These are phyloP conservation scores for Catharus ustulatus DNA, from an alignment of 2,797 vertebrate genomes.

Conservation along the genomic window DNA sequence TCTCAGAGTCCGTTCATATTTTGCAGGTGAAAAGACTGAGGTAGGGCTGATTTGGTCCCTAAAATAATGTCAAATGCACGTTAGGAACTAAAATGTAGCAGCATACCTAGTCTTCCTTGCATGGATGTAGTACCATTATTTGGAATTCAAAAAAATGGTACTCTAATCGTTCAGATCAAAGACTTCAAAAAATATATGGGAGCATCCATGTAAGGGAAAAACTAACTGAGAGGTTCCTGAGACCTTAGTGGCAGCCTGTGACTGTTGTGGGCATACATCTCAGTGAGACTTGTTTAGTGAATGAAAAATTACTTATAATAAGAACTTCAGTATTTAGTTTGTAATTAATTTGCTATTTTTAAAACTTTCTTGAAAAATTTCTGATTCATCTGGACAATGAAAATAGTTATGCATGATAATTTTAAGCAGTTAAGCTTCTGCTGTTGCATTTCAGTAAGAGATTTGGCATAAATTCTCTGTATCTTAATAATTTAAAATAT, in stretches of 20 bases:
- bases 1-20: neutral
- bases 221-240: neutral
- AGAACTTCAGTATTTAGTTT: neutral
- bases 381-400: neutral
- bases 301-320: neutral
- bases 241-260: neutral
- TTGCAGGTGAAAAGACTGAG: neutral
- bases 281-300: neutral
- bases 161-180: neutral
- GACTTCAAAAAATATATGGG: neutral
- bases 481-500: neutral
- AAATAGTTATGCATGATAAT: neutral
- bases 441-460: neutral
- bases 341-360: neutral
- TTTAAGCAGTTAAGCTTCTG: neutral
- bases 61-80: neutral
- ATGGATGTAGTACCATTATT: neutral
- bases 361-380: neutral
- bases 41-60: neutral
- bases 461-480: accelerated
- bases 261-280: neutral
- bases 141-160: neutral
- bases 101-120: neutral
- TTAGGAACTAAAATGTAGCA: neutral
- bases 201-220: neutral